phyloP scores from a whole-genome alignment of 2,888 invertebrate species.

The Conomelus anceps region DNA sequence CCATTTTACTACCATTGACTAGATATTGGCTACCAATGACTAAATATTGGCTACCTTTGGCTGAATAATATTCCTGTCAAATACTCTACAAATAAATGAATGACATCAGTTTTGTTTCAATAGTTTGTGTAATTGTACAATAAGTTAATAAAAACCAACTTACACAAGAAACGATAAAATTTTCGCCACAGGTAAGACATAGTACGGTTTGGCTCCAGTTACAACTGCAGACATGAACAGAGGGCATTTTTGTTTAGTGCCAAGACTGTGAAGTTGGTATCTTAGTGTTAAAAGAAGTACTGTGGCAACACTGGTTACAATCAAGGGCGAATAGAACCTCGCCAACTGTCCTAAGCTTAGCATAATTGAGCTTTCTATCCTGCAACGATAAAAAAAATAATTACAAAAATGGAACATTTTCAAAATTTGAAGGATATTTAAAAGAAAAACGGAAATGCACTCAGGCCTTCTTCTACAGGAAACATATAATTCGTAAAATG shows the following conservation, averaged over 20 bases:
- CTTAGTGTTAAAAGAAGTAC: slow-evolving; percentile 56
- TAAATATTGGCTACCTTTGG: too few relatives aligned
- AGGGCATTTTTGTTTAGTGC: slow-evolving; percentile 42
- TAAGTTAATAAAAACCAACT: too few relatives aligned
- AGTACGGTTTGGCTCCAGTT: slow-evolving; percentile 53
- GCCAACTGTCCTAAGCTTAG: slow-evolving; percentile 55
- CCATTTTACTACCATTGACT: too few relatives aligned
- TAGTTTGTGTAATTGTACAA: too few relatives aligned
- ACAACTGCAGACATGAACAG: slow-evolving; percentile 53
- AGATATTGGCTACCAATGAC: too few relatives aligned
- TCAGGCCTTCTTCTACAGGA: too few relatives aligned
- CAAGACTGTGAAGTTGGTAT: slow-evolving; percentile 45
- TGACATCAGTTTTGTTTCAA: too few relatives aligned
- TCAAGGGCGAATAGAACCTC: slow-evolving; percentile 61
- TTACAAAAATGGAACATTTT: neutral
- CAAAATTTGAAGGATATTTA: too few relatives aligned
- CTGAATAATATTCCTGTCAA: too few relatives aligned
- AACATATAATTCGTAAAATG: too few relatives aligned
- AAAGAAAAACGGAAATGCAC: too few relatives aligned
- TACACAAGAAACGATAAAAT: slow-evolving; percentile 47
- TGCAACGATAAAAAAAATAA: slow-evolving; percentile 38
- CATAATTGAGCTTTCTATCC: slow-evolving; percentile 52
- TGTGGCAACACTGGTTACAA: slow-evolving; percentile 57
- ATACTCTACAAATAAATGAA: too few relatives aligned
- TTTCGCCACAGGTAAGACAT: slow-evolving; percentile 48